Conservation (phyloP, 2,888 invertebrate species). For the Scotopteryx bipunctaria region DNA sequence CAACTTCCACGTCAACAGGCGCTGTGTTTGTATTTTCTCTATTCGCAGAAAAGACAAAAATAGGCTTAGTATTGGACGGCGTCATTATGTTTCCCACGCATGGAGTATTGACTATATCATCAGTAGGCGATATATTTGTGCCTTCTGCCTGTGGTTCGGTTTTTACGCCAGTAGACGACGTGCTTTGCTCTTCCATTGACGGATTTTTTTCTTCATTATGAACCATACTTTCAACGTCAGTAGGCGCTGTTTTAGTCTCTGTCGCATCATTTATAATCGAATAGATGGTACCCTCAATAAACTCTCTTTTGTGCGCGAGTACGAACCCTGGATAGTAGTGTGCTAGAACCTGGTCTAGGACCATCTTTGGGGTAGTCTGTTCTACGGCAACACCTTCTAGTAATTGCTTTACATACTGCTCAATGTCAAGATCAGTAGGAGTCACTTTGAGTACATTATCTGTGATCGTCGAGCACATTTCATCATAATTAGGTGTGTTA, state of each 20-base stretch:
- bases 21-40: neutral
- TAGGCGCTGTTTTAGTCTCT: neutral
- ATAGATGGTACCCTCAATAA: constrained; percentile 1
- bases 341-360: constrained; percentile 5
- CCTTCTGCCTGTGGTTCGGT: neutral
- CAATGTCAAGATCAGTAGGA: constrained; percentile 3
- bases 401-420: neutral
- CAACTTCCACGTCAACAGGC: too few relatives aligned
- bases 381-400: neutral
- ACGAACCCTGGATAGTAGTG: constrained; percentile 1
- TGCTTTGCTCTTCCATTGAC: too few relatives aligned
- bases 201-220: neutral
- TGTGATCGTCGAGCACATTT: neutral
- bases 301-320: neutral
- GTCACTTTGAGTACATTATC: neutral
- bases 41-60: too few relatives aligned
- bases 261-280: constrained; percentile 1
- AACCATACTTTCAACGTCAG: neutral
- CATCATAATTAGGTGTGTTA: neutral
- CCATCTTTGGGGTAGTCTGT: neutral
- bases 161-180: neutral
- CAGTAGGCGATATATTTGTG: neutral
- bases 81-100: too few relatives aligned
- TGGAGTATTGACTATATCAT: too few relatives aligned
- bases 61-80: too few relatives aligned